Conservation (phyloP, 2,113 vertebrate genomes). For the Nansenia antarctica region DNA sequence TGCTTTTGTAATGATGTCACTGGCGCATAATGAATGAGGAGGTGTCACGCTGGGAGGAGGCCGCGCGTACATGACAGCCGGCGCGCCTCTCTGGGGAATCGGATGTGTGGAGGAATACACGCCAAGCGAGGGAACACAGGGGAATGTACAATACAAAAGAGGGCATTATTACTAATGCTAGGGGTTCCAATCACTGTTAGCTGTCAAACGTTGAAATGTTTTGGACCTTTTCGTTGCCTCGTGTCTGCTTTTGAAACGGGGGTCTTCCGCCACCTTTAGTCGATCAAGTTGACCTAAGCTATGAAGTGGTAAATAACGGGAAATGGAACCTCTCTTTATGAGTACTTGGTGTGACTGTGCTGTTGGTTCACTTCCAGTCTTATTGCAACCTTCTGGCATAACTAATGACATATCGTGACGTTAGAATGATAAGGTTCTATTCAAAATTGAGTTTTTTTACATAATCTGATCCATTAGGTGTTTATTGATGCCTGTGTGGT, state of each 20-base stretch:
- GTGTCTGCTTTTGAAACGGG: background rate
- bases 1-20: conserved; percentile 79
- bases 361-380: conserved; percentile 37
- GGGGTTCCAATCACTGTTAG: conserved; percentile 33
- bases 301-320: conserved; percentile 38
- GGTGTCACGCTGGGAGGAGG: conserved; percentile 56
- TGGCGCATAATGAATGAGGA: conserved; percentile 71
- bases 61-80: conserved; percentile 63
- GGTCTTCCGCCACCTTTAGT: conserved; percentile 7
- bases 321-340: conserved; percentile 21
- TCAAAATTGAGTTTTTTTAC: no score
- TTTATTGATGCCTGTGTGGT: no score
- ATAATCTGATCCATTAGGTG: no score
- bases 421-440: no score
- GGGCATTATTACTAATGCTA: conserved; percentile 44
- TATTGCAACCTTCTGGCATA: conserved; percentile 28
- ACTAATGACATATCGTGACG: no score
- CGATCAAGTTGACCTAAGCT: conserved; percentile 14
- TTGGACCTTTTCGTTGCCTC: conserved; percentile 40
- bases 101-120: conserved; percentile 37
- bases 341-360: conserved; percentile 26
- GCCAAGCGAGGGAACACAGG: conserved; percentile 3
- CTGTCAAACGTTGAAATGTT: conserved; percentile 54
- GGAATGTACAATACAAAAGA: conserved; percentile 46
- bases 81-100: conserved; percentile 42